Evolutionary conservation across 2,113 vertebrate species (phyloP).

Genomic region (Percopsis transmontana): DNA sequence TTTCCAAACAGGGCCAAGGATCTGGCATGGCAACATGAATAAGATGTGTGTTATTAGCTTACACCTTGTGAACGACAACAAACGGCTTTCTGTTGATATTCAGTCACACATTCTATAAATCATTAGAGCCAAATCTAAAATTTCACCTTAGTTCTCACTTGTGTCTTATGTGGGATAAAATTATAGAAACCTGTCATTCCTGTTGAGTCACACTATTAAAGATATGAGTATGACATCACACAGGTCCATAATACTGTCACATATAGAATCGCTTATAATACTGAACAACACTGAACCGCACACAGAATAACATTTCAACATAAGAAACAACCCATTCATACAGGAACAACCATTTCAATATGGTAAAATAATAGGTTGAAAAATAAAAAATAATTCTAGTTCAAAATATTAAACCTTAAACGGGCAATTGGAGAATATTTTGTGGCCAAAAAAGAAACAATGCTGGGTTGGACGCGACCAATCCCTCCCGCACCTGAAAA

Average conservation of each 20-base stretch:
- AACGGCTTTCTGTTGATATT: not conserved
- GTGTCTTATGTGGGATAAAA: slow-evolving; percentile 5
- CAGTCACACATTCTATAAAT: not conserved
- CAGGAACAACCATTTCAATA: slow-evolving; percentile 68
- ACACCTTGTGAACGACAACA: not conserved
- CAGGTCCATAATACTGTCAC: slow-evolving; percentile 63
- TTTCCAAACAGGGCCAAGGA: not conserved
- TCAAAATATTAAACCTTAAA: slow-evolving; percentile 49
- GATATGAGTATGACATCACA: slow-evolving; percentile 28
- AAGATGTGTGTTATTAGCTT: not conserved
- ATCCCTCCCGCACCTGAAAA: too few relatives aligned
- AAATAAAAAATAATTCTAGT: slow-evolving; percentile 74
- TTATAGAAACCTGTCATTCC: slow-evolving; percentile 37
- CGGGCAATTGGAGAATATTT: too few relatives aligned
- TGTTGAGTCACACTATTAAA: slow-evolving; percentile 23
- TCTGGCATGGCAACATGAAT: not conserved
- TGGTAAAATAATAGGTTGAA: slow-evolving; percentile 31
- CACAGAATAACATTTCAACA: slow-evolving; percentile 60
- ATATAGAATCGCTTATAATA: slow-evolving; percentile 60
- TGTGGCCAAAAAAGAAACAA: too few relatives aligned
- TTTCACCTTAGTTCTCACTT: not conserved
- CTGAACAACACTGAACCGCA: slow-evolving; percentile 46
- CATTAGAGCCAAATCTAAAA: too few relatives aligned
- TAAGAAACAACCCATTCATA: slow-evolving; percentile 79
- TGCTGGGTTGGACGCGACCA: too few relatives aligned